Conservation (phyloP, 2,888 invertebrate genomes). For the Euphydryas editha region DNA sequence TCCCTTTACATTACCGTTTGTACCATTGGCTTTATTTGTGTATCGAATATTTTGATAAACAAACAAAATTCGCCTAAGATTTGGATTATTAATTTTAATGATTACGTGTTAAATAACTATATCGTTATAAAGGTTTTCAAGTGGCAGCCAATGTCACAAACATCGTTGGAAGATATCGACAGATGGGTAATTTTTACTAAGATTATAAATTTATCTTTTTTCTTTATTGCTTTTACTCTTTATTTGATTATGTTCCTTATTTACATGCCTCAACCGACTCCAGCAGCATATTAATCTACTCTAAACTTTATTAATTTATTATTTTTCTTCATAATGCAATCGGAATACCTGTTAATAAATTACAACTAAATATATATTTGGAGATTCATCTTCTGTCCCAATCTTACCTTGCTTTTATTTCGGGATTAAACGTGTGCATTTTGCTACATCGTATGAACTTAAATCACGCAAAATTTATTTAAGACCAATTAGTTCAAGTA, state of each 20-base stretch:
- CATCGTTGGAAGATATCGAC: slow-evolving; percentile 22
- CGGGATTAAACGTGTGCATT: no score
- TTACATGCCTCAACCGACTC: neutral
- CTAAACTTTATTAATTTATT: no score
- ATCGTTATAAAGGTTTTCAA: slow-evolving; percentile 46
- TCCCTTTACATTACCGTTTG: slow-evolving; percentile 52
- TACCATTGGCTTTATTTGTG: slow-evolving; percentile 46
- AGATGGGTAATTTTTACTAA: slow-evolving; percentile 53
- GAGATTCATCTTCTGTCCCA: no score
- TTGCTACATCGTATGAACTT: no score
- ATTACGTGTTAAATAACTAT: slow-evolving; percentile 44
- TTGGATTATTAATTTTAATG: slow-evolving; percentile 48
- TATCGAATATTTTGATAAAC: slow-evolving; percentile 45
- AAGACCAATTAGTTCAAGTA: no score
- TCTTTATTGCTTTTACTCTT: slow-evolving; percentile 38
- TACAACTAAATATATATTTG: no score
- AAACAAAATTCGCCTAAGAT: slow-evolving; percentile 40
- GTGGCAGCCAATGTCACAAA: slow-evolving; percentile 43
- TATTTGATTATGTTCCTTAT: slow-evolving; percentile 45
- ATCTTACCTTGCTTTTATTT: no score
- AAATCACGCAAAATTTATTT: no score
- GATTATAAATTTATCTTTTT: slow-evolving; percentile 46
- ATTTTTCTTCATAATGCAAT: no score
- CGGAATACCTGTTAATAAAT: no score
- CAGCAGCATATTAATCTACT: neutral